Percentiles rank a stretch among this genome's conserved stretches.
phyloP scores from a whole-genome alignment of 1,140 invertebrate species.

The Drepana arcuata region DNA sequence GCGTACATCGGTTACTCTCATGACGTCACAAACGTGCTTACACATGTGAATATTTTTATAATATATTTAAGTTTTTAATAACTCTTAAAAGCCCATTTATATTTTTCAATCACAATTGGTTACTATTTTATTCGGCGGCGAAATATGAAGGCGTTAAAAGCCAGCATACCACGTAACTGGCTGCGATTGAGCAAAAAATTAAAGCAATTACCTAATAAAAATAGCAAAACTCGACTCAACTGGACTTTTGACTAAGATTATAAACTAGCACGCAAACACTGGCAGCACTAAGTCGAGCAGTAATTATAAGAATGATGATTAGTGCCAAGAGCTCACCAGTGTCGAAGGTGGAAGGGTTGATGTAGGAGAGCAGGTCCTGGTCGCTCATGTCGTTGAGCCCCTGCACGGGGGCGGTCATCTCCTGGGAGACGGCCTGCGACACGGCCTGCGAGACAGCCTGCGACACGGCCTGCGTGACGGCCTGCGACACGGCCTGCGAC shows the following conservation, averaged over 20 bases:
- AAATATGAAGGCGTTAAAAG: no score
- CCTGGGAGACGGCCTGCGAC: slow-evolving; percentile 75
- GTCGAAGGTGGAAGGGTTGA: slow-evolving; percentile 89
- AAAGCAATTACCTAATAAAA: not conserved
- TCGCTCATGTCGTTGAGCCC: slow-evolving; percentile 87
- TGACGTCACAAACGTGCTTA: no score
- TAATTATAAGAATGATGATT: slow-evolving; percentile 51
- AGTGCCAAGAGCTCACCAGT: slow-evolving; percentile 74
- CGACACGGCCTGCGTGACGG: slow-evolving; percentile 74
- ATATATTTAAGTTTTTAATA: no score
- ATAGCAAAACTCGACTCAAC: not conserved
- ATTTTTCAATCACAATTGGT: no score
- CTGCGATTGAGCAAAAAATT: no score
- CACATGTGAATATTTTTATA: no score
- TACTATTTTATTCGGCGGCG: no score
- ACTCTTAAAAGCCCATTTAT: no score
- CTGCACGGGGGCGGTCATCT: slow-evolving; percentile 75
- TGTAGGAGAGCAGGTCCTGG: slow-evolving; percentile 87
- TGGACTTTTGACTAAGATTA: no score
- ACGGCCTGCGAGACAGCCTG: slow-evolving; percentile 74
- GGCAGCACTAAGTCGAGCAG: slow-evolving; percentile 16
- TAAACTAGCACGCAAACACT: no score
- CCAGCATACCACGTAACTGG: no score
- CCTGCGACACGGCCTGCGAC: slow-evolving; percentile 67
- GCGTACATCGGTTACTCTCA: no score